A percentile compares a stretch with the other conserved stretches of the same genome.
phyloP scores from a whole-genome alignment of 1,140 invertebrate genomes.

The Fopius arisanus region DNA sequence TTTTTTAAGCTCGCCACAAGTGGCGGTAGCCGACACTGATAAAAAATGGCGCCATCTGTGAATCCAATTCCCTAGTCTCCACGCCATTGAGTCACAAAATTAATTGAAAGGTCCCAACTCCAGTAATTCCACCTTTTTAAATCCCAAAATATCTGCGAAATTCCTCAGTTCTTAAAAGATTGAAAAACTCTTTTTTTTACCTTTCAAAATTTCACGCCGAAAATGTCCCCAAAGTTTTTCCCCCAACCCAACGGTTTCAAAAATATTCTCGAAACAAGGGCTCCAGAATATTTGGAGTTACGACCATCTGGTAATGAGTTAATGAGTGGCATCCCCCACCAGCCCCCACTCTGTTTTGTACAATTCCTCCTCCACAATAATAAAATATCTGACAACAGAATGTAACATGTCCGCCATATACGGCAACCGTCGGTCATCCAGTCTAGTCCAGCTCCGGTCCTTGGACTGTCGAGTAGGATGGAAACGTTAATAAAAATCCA shows the following conservation, averaged over 20 bases:
- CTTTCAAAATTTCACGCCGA: neutral
- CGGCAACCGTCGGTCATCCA: constrained; percentile 11
- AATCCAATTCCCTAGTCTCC: no score
- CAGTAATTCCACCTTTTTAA: no score
- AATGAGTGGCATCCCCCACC: neutral
- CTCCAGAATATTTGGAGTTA: no score
- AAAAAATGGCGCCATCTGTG: no score
- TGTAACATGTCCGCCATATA: constrained; percentile 20
- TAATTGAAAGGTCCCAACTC: no score
- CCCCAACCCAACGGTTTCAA: neutral
- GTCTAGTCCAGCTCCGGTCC: constrained; percentile 18
- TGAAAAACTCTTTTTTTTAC: no score
- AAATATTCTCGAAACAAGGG: no score
- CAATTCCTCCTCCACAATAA: constrained; percentile 11
- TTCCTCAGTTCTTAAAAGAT: neutral
- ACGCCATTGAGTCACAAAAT: no score
- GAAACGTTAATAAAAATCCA: neutral
- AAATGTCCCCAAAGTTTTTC: neutral
- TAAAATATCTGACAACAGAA: constrained; percentile 5
- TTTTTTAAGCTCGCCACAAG: no score
- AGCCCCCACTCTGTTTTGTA: neutral
- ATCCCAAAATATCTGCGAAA: neutral
- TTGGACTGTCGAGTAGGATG: constrained; percentile 17
- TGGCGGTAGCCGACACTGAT: no score
- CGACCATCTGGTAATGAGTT: neutral